Evolutionary conservation across 2,113 vertebrate species (phyloP), one percentile per base, ranked within the genome.

Genomic region (Brachirus orientalis): DNA sequence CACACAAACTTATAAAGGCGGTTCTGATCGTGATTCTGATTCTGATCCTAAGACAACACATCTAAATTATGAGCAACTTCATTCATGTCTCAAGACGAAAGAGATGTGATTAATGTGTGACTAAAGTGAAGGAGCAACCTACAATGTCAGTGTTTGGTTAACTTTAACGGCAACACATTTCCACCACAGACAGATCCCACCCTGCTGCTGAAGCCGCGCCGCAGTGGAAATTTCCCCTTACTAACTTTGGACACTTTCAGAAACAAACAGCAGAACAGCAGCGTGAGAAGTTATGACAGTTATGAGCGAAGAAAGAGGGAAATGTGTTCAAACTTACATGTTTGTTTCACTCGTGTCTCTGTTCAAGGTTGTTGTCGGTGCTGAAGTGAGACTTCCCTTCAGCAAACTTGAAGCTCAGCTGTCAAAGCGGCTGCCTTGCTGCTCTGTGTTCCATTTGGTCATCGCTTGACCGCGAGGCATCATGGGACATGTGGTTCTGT

Each of bases 401-500:
- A 12, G 66, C 44, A 55, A 88, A 88, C 77, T 84, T 69, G 52
- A 19, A 35, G 33, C 80, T 87, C 83, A 85, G 84, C 85, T 88
- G 90, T 89, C 83, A 84, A 28, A 56, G 16, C 75, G 43, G 46
- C 44, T 38, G n/a, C 22, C 40, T 72, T 28, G 28, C 54, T 1
- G 72, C 58, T 73, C 63, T 20, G 43, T 28, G 60, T 51, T 77
- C 72, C 58, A 54, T 84, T 81, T 69, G 83, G 84, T 81, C 84
- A 82, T 63, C 67, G 28, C 28, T 40, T 44, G 43, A n/a, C 7
- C 47, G 74, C 51, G 37, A 61, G 10, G 89, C 57, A 84, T 87
- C 38, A 47, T 87, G 90, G 90, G 79, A 80, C 2, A 50, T 79
- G 89, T 71, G 89, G 85, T 90, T 55, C 45, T 45, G 43, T 0